These are phyloP conservation scores for Nineta flava DNA, from an alignment of 2,888 invertebrate genomes.

Conservation along the genomic window DNA sequence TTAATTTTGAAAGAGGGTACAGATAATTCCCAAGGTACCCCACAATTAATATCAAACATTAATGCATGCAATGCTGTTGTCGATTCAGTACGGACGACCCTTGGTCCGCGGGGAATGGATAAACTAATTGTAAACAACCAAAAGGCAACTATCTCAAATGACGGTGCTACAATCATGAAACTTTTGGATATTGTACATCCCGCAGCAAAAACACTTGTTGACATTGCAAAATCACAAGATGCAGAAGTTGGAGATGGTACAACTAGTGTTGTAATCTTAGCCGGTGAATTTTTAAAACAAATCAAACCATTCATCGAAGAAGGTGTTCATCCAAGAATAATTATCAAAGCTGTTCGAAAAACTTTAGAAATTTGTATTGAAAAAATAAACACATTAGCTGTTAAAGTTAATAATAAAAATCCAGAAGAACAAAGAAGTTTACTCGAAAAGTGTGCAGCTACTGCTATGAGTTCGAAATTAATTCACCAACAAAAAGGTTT, in stretches of 20 bases:
- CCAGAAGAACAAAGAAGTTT: constrained; percentile 44
- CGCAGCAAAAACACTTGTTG: constrained; percentile 93
- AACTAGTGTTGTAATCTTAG: constrained; percentile 89
- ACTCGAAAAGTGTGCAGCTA: constrained; percentile 81
- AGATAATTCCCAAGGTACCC: constrained; percentile 87
- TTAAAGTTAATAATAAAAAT: constrained; percentile 54
- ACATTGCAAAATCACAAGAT: constrained; percentile 98
- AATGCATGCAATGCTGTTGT: constrained; percentile 92
- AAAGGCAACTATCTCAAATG: constrained; percentile 95
- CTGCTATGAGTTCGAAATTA: constrained; percentile 93
- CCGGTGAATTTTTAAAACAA: constrained; percentile 90
- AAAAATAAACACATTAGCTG: constrained; percentile 67
- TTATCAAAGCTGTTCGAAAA: constrained; percentile 76
- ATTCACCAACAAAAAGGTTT: constrained; percentile 91
- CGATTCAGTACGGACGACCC: constrained; percentile 91
- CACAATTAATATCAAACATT: constrained; percentile 92
- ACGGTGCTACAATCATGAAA: constrained; percentile 98
- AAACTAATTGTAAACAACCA: constrained; percentile 85
- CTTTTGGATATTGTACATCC: constrained; percentile 96
- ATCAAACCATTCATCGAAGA: constrained; percentile 89
- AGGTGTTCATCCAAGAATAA: constrained; percentile 85
- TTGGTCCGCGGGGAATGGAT: constrained; percentile 98
- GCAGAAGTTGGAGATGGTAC: constrained; percentile 99
- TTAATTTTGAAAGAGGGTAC: constrained; percentile 95
- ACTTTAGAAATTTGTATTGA: constrained; percentile 70